Base-by-base conservation (phyloP, 2,888 invertebrate genomes). In the Ichneumoninae sp. region DNA sequence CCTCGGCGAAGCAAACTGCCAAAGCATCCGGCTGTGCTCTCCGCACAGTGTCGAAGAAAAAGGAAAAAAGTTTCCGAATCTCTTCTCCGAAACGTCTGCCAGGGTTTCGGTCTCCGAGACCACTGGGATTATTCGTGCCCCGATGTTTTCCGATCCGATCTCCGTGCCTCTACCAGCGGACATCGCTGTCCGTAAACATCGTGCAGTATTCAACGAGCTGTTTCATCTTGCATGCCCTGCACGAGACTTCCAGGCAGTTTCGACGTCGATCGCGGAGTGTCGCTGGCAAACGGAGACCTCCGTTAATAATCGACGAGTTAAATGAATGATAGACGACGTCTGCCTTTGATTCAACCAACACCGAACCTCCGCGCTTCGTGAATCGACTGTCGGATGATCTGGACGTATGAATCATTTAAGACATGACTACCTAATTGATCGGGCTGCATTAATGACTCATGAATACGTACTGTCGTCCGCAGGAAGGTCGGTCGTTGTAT, bases 381-480 rank as follows among this genome's bases (percentile, higher is more conserved):
- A 50, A 60, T 57, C 50, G 69, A 75, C 74, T 57, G 10, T 54
- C 13, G 52, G 74, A 70, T 57, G 47, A 80, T 62, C 75, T n/a
- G 66, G 30, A 33, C 33, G 50, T 50, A 65, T 81, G 80, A 81
- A 84, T 81, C 74, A 81, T 79, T 54, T 30, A 36, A 77, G 77
- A 84, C 26, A 69, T 19, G 71, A 16, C 36, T 44, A 69, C 26
- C 77, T 80, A 84, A 80, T 84, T 80, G 80, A 80, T 80, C 77
- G 65, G 80, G 47, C 77, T 78, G 65, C 69, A 69, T 69, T 70
- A 62, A 70, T 84, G 77, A 84, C 47, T 84, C 77, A 78, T 77
- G 77, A 80, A 80, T 83, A 26, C 1, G 7, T 52, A 57, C 57
- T 77, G 44, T 69, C 72, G 69, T 60, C 60, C 19, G 44, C 13